A percentile compares a stretch with the other conserved stretches of the same genome.
Conservation (phyloP, 2,888 invertebrate genomes). For the Pomacea canaliculata region DNA sequence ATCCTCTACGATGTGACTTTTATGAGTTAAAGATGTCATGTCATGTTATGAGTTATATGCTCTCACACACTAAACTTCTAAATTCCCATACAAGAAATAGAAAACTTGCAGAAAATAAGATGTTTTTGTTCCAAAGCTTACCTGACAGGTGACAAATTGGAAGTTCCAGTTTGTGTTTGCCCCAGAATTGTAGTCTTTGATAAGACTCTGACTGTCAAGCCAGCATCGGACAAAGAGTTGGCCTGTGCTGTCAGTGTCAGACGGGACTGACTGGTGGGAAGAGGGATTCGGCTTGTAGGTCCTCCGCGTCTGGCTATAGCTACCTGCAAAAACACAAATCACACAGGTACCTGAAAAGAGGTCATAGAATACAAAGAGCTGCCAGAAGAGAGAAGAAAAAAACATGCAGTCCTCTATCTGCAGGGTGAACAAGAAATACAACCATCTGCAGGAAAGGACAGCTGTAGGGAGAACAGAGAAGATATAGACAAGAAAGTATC, state of each 20-base stretch:
- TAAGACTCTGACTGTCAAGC: neutral
- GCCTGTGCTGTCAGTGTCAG: slow-evolving; percentile 42
- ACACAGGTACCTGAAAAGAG: neutral
- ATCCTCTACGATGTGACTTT: no score
- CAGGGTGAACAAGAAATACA: neutral
- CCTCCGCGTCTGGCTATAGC: slow-evolving; percentile 45
- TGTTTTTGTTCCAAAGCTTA: neutral
- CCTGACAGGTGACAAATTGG: slow-evolving; percentile 11
- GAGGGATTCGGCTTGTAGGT: slow-evolving; percentile 52
- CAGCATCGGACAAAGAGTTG: slow-evolving; percentile 28
- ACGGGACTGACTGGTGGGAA: slow-evolving; percentile 51
- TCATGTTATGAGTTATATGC: no score
- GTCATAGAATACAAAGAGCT: no score
- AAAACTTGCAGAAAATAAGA: no score
- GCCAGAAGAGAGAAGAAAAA: slow-evolving; percentile 2
- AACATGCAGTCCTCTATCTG: neutral
- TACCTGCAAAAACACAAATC: slow-evolving; percentile 30
- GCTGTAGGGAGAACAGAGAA: neutral
- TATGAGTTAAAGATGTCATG: no score
- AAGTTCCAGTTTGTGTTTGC: slow-evolving; percentile 25
- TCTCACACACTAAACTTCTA: no score
- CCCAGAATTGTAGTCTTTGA: slow-evolving; percentile 10
- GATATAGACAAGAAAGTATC: neutral
- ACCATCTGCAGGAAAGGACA: neutral
- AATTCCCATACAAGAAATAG: no score